phyloP scores from a whole-genome alignment of 2,113 vertebrate species.

The Echinops telfairi region DNA sequence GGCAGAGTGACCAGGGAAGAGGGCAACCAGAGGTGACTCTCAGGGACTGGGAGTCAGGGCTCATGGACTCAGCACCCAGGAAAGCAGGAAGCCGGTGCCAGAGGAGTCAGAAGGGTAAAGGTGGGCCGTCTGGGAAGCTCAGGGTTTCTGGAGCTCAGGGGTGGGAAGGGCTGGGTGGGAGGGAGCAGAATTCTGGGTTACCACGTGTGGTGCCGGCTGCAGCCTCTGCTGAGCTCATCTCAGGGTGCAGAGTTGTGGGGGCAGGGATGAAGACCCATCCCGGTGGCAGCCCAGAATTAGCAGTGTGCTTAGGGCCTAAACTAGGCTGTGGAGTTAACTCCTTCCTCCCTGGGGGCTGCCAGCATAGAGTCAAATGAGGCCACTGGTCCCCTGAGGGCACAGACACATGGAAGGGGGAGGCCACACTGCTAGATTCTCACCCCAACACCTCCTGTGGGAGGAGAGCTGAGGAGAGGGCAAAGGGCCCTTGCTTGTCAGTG shows the following conservation, averaged over 20 bases:
- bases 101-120: background rate
- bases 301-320: constrained; percentile 38
- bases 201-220: constrained; percentile 58
- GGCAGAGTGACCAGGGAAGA: constrained; percentile 16
- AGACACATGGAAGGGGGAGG: background rate
- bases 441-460: constrained; percentile 40
- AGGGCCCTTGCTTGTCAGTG: background rate
- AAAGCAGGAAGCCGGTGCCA: background rate
- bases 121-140: background rate
- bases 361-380: background rate
- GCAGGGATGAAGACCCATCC: constrained; percentile 66
- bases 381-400: background rate
- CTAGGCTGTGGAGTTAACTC: constrained; percentile 64
- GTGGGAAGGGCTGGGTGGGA: background rate
- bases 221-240: constrained; percentile 72
- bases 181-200: constrained; percentile 61
- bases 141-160: constrained; percentile 21
- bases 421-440: constrained; percentile 1
- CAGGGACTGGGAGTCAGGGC: background rate
- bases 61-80: background rate
- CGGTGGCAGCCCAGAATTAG: constrained; percentile 62
- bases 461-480: background rate
- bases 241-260: constrained; percentile 65
- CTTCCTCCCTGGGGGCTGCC: constrained; percentile 18
- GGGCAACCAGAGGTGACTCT: background rate